Evolutionary conservation across 2,113 vertebrate species (phyloP).

Genomic region (Carassius carassius): DNA sequence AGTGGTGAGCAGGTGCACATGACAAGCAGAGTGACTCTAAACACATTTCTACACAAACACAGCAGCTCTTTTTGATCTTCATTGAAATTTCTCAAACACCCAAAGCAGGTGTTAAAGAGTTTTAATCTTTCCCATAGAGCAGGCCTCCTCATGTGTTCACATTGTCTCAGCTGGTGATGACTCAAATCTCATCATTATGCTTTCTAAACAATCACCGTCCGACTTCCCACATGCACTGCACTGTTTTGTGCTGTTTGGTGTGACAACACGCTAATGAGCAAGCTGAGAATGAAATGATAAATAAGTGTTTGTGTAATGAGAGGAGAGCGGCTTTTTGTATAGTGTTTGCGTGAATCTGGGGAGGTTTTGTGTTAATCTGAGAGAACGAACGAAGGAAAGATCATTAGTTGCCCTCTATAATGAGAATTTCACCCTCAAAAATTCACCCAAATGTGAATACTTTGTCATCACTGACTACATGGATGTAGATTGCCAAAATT

Average conservation of each 20-base stretch:
- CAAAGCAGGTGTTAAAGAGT: slow-evolving; percentile 38
- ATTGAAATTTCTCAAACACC: not conserved
- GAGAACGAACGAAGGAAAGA: slow-evolving; percentile 7
- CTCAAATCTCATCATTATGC: slow-evolving; percentile 36
- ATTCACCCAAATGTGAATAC: slow-evolving; percentile 14
- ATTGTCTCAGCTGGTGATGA: slow-evolving; percentile 37
- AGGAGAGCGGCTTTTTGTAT: slow-evolving; percentile 32
- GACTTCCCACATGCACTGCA: slow-evolving; percentile 45
- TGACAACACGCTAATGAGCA: slow-evolving; percentile 59
- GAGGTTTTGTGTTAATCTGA: slow-evolving; percentile 29
- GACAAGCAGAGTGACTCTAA: not conserved
- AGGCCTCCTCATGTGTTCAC: not conserved
- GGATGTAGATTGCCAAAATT: too few species aligned
- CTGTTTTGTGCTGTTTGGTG: slow-evolving; percentile 47
- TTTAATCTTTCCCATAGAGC: slow-evolving; percentile 28
- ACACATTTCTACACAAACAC: slow-evolving; percentile 10
- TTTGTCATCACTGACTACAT: not conserved
- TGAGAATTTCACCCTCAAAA: slow-evolving; percentile 22
- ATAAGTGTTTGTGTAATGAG: slow-evolving; percentile 55
- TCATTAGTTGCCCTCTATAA: slow-evolving; percentile 44
- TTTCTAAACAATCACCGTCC: slow-evolving; percentile 41
- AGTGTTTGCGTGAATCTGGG: slow-evolving; percentile 9
- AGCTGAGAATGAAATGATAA: slow-evolving; percentile 47
- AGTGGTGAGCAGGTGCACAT: slow-evolving; percentile 25
- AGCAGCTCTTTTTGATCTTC: not conserved